Percentiles rank a stretch among this genome's conserved stretches.
phyloP scores from a whole-genome alignment of 2,888 invertebrate species.

The Prosopocoilus inquinatus region DNA sequence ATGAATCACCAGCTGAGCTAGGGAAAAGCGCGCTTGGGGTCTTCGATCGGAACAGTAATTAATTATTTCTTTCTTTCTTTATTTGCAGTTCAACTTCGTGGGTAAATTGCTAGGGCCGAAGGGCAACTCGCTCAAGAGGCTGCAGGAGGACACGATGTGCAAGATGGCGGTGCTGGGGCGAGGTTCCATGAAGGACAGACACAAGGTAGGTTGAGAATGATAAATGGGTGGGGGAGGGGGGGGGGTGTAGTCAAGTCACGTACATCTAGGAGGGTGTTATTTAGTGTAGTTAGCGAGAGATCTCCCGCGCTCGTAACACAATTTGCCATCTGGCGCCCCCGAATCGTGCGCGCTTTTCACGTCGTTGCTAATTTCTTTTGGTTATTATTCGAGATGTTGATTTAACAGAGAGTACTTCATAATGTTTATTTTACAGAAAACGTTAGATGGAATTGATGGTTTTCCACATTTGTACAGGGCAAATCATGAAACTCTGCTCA shows the following conservation, averaged over 20 bases:
- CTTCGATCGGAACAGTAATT: neutral
- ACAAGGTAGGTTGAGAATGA: conserved; percentile 63
- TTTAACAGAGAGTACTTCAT: too few species aligned
- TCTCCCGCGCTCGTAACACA: conserved; percentile 8
- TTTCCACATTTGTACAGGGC: too few species aligned
- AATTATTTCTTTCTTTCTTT: too few species aligned
- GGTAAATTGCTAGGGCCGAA: conserved; percentile 92
- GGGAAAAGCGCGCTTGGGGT: neutral
- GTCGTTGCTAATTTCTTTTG: too few species aligned
- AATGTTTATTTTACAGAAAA: too few species aligned
- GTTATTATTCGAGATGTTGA: too few species aligned
- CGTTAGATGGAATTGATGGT: too few species aligned
- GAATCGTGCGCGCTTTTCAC: neutral
- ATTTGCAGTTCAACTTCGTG: conserved; percentile 87
- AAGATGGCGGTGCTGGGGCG: conserved; percentile 93
- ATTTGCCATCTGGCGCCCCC: conserved; percentile 9
- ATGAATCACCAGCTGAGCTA: too few species aligned
- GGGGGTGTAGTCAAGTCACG: neutral
- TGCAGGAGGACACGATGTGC: conserved; percentile 93
- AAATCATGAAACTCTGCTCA: too few species aligned
- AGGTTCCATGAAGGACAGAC: conserved; percentile 91
- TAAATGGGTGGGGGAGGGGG: neutral
- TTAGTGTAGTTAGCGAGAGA: conserved; percentile 11
- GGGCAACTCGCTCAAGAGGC: conserved; percentile 86
- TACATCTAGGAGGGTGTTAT: conserved; percentile 8